These are phyloP conservation scores for Choloepus hoffmanni DNA, from an alignment of 2,113 vertebrate species.

Conservation along the genomic window DNA sequence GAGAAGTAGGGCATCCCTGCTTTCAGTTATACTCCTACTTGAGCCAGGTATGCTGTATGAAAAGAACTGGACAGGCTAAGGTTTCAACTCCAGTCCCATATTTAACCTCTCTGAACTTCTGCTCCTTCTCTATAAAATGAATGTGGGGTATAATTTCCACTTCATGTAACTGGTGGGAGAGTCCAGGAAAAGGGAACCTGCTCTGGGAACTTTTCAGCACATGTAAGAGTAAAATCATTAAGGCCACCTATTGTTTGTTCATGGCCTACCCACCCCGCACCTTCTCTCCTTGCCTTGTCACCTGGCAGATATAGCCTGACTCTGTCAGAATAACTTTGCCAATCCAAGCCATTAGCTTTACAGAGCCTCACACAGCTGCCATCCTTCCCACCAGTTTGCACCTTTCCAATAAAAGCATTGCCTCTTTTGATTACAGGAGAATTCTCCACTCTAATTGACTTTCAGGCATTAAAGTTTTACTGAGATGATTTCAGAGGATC, in stretches of 20 bases:
- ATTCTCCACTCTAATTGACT: constrained; percentile 81
- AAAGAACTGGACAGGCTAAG: neutral
- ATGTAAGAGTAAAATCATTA: neutral
- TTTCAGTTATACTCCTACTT: neutral
- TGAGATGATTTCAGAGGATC: constrained; percentile 79
- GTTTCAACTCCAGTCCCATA: neutral
- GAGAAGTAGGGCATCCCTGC: neutral
- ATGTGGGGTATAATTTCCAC: neutral
- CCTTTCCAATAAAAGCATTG: constrained; percentile 80
- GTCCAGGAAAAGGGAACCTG: neutral
- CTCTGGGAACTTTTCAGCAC: neutral
- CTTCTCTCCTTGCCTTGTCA: neutral
- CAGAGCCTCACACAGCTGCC: constrained; percentile 50
- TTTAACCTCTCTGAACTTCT: neutral
- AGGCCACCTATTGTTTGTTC: too few relatives aligned
- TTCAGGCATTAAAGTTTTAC: constrained; percentile 83
- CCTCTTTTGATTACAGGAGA: constrained; percentile 79
- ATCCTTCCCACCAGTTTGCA: constrained; percentile 66
- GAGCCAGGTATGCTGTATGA: neutral
- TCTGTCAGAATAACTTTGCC: neutral
- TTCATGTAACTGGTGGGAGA: neutral
- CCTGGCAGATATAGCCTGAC: neutral
- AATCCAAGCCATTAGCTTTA: constrained; percentile 66
- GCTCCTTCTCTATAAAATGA: neutral
- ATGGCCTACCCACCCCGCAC: too few relatives aligned